A percentile compares a stretch with the other conserved stretches of the same genome.
These are phyloP conservation scores for Orgyia antiqua DNA, from an alignment of 2,888 invertebrate genomes.

Conservation along the genomic window DNA sequence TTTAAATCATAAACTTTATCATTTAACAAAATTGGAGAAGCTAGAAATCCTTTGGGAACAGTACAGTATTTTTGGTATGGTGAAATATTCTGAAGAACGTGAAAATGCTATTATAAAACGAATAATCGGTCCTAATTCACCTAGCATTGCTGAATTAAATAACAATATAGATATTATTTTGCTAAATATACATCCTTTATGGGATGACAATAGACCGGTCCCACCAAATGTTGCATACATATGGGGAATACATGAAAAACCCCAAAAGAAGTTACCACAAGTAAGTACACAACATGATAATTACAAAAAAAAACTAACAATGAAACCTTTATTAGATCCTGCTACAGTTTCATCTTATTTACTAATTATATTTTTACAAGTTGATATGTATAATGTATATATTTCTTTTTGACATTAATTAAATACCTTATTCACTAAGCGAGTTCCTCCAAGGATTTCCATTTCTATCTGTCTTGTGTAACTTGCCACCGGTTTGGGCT, in stretches of 20 bases:
- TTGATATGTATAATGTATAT: no score
- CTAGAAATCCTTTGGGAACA: conserved; percentile 8
- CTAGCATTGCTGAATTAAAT: conserved; percentile 17
- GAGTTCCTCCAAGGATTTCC: no score
- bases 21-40: conserved; percentile 20
- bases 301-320: background rate
- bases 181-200: conserved; percentile 30
- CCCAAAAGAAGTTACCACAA: conserved; percentile 22
- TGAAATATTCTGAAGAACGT: background rate
- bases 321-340: no score
- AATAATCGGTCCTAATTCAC: conserved; percentile 18
- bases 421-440: no score
- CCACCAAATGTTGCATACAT: conserved; percentile 30
- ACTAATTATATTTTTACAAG: no score
- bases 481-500: no score
- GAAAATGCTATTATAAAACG: conserved; percentile 5
- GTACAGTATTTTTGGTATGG: conserved; percentile 1
- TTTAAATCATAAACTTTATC: conserved; percentile 8
- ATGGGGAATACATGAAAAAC: conserved; percentile 27
- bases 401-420: no score
- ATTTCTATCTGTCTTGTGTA: no score
- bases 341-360: no score
- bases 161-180: conserved; percentile 32
- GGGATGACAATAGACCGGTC: conserved; percentile 26
- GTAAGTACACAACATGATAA: conserved; percentile 18